phyloP scores from a whole-genome alignment of 2,888 invertebrate species.

The Acrobasis repandana region DNA sequence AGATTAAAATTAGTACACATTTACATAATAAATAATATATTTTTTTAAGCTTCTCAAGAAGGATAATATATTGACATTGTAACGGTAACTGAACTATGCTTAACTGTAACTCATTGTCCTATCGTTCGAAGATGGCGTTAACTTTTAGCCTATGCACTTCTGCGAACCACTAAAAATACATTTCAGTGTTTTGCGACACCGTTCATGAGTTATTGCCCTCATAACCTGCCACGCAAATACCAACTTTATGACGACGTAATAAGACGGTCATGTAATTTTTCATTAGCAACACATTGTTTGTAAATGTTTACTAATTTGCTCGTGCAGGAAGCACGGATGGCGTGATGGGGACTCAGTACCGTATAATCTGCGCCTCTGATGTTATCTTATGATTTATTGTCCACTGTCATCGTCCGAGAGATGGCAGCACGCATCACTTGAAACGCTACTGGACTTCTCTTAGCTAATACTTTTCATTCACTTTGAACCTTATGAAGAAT shows the following conservation, averaged over 20 bases:
- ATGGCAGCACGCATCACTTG: conserved; percentile 79
- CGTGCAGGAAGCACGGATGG: conserved; percentile 80
- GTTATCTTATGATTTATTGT: conserved; percentile 81
- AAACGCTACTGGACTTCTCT: conserved; percentile 64
- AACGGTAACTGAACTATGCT: neutral
- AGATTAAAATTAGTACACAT: too few relatives aligned
- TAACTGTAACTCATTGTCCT: conserved; percentile 64
- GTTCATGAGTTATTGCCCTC: conserved; percentile 34
- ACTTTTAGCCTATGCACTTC: conserved; percentile 64
- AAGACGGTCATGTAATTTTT: conserved; percentile 40
- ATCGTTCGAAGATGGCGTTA: conserved; percentile 58
- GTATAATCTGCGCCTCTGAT: conserved; percentile 81
- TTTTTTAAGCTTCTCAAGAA: neutral
- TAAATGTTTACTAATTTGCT: conserved; percentile 77
- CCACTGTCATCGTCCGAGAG: conserved; percentile 76
- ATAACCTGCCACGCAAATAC: conserved; percentile 36
- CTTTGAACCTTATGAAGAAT: conserved; percentile 46
- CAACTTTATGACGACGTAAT: conserved; percentile 40
- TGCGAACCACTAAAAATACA: conserved; percentile 78
- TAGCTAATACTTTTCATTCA: conserved; percentile 31
- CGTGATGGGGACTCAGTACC: conserved; percentile 73
- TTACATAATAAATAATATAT: too few relatives aligned
- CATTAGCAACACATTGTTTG: conserved; percentile 51
- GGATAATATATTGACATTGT: neutral
- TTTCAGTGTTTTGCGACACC: conserved; percentile 52